phyloP scores from a whole-genome alignment of 2,888 invertebrate genomes.

The Hylaea fasciaria region DNA sequence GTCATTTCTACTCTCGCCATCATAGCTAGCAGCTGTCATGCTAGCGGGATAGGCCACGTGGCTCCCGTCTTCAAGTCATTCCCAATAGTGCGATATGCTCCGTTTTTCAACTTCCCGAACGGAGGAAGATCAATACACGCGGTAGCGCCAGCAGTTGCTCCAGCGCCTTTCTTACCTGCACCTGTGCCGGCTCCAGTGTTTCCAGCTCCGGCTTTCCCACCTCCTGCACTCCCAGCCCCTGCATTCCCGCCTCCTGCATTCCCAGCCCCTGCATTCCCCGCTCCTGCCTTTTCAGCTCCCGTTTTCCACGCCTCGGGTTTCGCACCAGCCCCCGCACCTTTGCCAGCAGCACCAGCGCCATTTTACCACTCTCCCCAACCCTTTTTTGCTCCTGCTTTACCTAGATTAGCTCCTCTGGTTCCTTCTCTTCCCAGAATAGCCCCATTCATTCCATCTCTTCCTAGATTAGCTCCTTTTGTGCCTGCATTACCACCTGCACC shows the following conservation, averaged over 20 bases:
- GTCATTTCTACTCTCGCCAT: slow-evolving; percentile 61
- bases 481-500: slow-evolving; percentile 45
- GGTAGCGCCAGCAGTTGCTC: slow-evolving; percentile 64
- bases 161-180: slow-evolving; percentile 42
- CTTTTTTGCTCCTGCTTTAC: slow-evolving; percentile 44
- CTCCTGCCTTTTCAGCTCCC: slow-evolving; percentile 38
- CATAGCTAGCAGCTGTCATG: slow-evolving; percentile 74
- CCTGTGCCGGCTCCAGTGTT: slow-evolving; percentile 48
- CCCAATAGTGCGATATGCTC: slow-evolving; percentile 76
- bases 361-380: slow-evolving; percentile 29
- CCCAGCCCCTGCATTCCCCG: slow-evolving; percentile 44
- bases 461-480: slow-evolving; percentile 37
- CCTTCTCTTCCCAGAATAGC: slow-evolving; percentile 38
- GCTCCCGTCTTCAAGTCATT: slow-evolving; percentile 66
- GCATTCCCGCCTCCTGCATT: slow-evolving; percentile 46
- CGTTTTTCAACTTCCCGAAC: slow-evolving; percentile 77
- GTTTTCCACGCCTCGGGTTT: slow-evolving; percentile 37
- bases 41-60: slow-evolving; percentile 75
- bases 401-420: slow-evolving; percentile 34
- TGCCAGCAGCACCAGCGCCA: slow-evolving; percentile 27
- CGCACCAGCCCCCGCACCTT: slow-evolving; percentile 26
- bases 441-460: slow-evolving; percentile 35
- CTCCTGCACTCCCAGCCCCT: slow-evolving; percentile 45
- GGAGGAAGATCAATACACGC: slow-evolving; percentile 74
- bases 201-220: slow-evolving; percentile 42